Conservation (phyloP, 2,113 vertebrate species). For the Paradoxurus hermaphroditus region DNA sequence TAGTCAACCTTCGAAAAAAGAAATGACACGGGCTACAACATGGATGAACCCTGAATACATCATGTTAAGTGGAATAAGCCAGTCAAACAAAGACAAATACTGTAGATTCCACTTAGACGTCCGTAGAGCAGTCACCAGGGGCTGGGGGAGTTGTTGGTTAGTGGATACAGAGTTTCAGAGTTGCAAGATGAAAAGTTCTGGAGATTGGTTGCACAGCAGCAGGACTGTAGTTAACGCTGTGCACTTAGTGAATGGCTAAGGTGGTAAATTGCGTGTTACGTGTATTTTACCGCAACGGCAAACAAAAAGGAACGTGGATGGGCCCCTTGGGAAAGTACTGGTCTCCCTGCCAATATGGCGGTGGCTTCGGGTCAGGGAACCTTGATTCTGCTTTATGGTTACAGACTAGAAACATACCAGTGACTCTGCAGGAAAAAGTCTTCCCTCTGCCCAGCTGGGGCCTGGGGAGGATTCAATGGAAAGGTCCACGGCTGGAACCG, state of each 20-base stretch:
- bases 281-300: not conserved
- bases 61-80: not conserved
- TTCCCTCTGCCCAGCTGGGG: not conserved
- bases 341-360: not conserved
- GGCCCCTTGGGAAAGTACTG: not conserved
- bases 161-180: not conserved
- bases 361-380: not conserved
- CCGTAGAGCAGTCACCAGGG: not conserved
- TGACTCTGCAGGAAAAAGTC: not conserved
- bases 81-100: not conserved
- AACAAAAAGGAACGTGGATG: not conserved
- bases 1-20: not conserved
- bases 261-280: not conserved
- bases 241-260: not conserved
- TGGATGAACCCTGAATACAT: not conserved
- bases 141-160: not conserved
- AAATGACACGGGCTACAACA: not conserved
- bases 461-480: not conserved
- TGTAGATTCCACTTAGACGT: not conserved
- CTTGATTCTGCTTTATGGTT: not conserved
- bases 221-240: not conserved
- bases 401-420: not conserved
- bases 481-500: rapidly evolving
- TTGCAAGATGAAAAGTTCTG: not conserved
- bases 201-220: not conserved